These are phyloP conservation scores for Trichopoda pennipes DNA, from an alignment of 2,888 invertebrate species.

Conservation along the genomic window DNA sequence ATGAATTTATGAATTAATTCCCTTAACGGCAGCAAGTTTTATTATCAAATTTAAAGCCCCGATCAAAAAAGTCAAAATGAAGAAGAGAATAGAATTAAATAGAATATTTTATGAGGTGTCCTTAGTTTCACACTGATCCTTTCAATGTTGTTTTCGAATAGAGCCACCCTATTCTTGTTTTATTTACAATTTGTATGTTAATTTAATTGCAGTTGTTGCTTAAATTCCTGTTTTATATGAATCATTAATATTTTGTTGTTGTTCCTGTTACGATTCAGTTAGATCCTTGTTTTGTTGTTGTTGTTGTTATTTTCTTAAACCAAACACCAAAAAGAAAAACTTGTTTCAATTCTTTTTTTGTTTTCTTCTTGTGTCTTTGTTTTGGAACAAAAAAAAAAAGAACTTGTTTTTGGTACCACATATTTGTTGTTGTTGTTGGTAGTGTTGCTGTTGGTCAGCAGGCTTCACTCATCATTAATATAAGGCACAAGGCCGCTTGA, in stretches of 20 bases:
- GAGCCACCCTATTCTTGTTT: conserved; percentile 18
- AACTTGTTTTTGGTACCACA: conserved; percentile 50
- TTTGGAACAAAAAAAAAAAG: conserved; percentile 46
- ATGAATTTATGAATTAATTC: too few species aligned
- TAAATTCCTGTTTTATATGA: conserved; percentile 39
- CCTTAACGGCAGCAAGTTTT: neutral
- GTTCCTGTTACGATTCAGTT: conserved; percentile 4
- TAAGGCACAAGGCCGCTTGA: conserved; percentile 67
- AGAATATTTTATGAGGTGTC: neutral
- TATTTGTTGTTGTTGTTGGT: conserved; percentile 22
- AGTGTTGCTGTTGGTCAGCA: conserved; percentile 49
- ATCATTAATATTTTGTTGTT: neutral
- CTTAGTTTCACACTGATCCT: conserved; percentile 31
- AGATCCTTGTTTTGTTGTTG: neutral
- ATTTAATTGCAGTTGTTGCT: conserved; percentile 22
- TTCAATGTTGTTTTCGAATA: neutral
- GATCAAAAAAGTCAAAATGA: neutral
- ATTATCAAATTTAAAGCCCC: neutral
- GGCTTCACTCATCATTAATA: conserved; percentile 48
- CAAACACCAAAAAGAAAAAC: conserved; percentile 40
- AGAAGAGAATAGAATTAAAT: too few species aligned
- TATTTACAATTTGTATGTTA: conserved; percentile 11
- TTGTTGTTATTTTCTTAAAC: conserved; percentile 19
- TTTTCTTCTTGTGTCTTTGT: neutral
- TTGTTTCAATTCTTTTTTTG: conserved; percentile 33